Percentiles rank a stretch among this genome's conserved stretches.
phyloP scores from a whole-genome alignment of 2,797 vertebrate genomes.

The Brachymystax lenok region DNA sequence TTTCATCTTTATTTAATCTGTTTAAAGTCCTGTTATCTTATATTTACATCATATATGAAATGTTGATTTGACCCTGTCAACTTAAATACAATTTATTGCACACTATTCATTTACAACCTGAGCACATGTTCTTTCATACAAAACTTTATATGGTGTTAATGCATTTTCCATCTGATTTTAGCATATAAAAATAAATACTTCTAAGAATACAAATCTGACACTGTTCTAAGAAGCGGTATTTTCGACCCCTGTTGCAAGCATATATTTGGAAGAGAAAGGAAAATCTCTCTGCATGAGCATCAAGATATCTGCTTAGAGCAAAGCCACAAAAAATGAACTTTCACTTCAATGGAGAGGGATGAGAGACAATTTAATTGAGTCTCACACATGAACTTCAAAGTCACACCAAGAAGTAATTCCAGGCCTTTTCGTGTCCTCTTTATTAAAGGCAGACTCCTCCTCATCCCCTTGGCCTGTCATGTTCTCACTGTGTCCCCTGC shows the following conservation, averaged over 20 bases:
- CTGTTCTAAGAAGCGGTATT: constrained; percentile 25
- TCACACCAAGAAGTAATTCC: constrained; percentile 57
- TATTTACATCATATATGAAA: constrained; percentile 8
- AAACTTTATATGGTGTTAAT: not conserved
- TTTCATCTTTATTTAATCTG: not conserved
- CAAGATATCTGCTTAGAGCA: constrained; percentile 42
- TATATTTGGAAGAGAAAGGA: too few species aligned
- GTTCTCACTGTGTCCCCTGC: constrained; percentile 62
- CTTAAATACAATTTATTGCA: not conserved
- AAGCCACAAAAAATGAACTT: constrained; percentile 25
- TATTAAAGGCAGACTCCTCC: constrained; percentile 63
- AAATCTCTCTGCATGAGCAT: constrained; percentile 34
- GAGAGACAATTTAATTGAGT: constrained; percentile 56
- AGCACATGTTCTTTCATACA: not conserved
- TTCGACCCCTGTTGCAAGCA: constrained; percentile 31
- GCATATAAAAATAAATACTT: not conserved
- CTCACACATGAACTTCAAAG: constrained; percentile 71
- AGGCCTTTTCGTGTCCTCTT: constrained; percentile 52
- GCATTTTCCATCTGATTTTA: not conserved
- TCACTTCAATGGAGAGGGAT: not conserved
- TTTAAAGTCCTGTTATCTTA: constrained; percentile 16
- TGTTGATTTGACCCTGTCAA: not conserved
- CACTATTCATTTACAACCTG: constrained; percentile 5
- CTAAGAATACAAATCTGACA: constrained; percentile 3
- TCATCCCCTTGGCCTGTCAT: constrained; percentile 67